Evolutionary conservation across 2,888 invertebrate genomes (phyloP), one percentile per base, ranked within the genome.

Genomic region (Lithophane ornitopus): DNA sequence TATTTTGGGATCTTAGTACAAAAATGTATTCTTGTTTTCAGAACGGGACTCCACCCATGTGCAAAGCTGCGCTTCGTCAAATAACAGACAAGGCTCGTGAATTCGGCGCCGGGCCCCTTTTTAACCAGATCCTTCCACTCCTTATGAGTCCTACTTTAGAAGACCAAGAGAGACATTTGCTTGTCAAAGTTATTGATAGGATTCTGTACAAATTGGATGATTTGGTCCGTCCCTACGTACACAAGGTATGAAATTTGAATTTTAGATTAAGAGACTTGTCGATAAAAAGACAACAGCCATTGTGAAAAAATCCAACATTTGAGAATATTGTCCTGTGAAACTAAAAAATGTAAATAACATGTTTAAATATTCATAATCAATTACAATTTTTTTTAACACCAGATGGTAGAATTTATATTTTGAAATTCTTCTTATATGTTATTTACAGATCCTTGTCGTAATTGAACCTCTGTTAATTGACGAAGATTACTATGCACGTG

Each of bases 111-210:
- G 99, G 99, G 0, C 99, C 99, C 0, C 97, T 99, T 3, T 99
- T 99, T 93, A 99, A 99, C 95, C 99, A 99, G 96, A 99, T 99
- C 89, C 96, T 99, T 70, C 99, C 99, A 0, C 96, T 99, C 79
- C 97, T 99, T n/a, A 99, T 99, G 99, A 99, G 99, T 54, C 99
- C 99, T 0, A 99, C 99, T 0, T 97, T 99, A 22, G 99, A 99
- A 94, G 99, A 99, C 95, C 99, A 99, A 95, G 99, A 99, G 93
- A 97, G 99, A 44, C 99, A 99, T 97, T 97, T 99, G 90, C 97
- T 99, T 73, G 99, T 99, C 14, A 99, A 99, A 97, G 99, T 99
- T 73, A 99, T 99, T 89, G 99, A 99, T 96, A 97, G 99, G 69
- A 99, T 99, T 92, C 97, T 99, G 22, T 99, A 99, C 96, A 99